Evolutionary conservation across 2,888 invertebrate genomes (phyloP), one percentile per base, ranked within the genome.

Genomic region (Aromia moschata): DNA sequence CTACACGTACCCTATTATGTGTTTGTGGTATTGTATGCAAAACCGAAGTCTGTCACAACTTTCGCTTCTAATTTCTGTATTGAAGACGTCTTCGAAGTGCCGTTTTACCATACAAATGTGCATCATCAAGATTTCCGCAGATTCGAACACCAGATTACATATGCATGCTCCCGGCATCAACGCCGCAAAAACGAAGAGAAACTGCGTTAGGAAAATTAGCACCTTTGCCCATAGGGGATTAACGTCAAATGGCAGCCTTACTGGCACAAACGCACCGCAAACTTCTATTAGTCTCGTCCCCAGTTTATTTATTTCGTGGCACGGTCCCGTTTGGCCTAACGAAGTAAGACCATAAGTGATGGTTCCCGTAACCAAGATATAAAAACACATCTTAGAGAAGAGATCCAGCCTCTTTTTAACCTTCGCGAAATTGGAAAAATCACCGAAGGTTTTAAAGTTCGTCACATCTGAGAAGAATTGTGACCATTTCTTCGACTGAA

Each of bases 1-100:
- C n/a, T n/a, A 38, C n/a, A 37, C n/a, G 20, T 37, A 66, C 66
- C 40, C 37, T 14, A 66, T 11, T 14, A 66, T 61, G 17, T 66
- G 51, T 18, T 61, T 64, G 37, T 66, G 66, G 38, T 66, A 64
- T 7, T 37, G 14, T 7, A 66, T 58, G 36, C 59, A 64, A 20
- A 54, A 52, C 1, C 37, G 9, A 30, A 66, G 10, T 20, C 17
- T 43, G 7, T 36, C 33, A 5, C 16, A 14, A 40, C 53, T 12
- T 12, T 12, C 4, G n/a, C n/a, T n/a, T n/a, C n/a, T n/a, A n/a
- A n/a, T n/a, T n/a, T n/a, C n/a, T n/a, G n/a, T n/a, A n/a, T 49
- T 31, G 25, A 65, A 58, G 7, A 40, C 33, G 2, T 52, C 37
- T 14, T n/a, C 25, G 17, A 65, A 62, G 11, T 47, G n/a, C 1